A percentile compares a stretch with the other conserved stretches of the same genome.
phyloP scores from a whole-genome alignment of 2,797 vertebrate genomes.

The Trichosurus vulpecula region DNA sequence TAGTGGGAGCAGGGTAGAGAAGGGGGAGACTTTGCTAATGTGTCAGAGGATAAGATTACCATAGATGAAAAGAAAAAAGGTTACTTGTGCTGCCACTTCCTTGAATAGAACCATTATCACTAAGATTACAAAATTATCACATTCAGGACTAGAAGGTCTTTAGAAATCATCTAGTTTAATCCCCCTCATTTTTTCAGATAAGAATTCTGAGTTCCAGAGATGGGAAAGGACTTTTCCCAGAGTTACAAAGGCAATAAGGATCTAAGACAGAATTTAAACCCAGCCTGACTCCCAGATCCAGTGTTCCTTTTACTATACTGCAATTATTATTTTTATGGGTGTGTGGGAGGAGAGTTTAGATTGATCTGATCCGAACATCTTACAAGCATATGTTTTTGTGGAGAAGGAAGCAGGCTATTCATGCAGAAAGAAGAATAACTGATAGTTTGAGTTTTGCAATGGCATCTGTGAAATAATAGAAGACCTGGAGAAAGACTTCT shows the following conservation, averaged over 20 bases:
- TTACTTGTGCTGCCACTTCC: neutral
- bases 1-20: neutral
- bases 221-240: neutral
- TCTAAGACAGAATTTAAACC: neutral
- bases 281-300: neutral
- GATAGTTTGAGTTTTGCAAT: neutral
- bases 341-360: neutral
- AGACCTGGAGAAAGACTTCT: neutral
- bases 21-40: neutral
- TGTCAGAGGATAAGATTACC: neutral
- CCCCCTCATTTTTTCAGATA: neutral
- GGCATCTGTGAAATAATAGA: neutral
- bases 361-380: neutral
- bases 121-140: neutral
- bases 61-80: neutral
- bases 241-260: neutral
- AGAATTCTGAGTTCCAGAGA: neutral
- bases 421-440: neutral
- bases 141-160: neutral
- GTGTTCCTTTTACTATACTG: neutral
- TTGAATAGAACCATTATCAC: neutral
- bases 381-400: neutral
- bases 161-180: neutral
- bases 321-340: neutral
- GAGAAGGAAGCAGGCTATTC: neutral